Evolutionary conservation across 2,888 invertebrate genomes (phyloP).

Genomic region (Ernsta delagoae): DNA sequence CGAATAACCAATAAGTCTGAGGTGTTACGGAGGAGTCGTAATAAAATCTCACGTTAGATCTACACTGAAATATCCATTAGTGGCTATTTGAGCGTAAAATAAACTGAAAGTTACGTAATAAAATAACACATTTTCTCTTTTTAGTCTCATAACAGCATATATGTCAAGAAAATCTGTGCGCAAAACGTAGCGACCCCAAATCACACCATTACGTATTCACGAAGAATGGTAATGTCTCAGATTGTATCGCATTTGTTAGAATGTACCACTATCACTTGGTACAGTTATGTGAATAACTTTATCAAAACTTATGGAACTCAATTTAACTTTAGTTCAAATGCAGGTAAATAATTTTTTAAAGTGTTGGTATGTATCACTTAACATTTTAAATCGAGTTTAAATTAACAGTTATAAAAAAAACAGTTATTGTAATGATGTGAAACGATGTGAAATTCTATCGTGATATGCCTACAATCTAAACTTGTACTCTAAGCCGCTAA

Average conservation of each 20-base stretch:
- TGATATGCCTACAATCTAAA: too few relatives aligned
- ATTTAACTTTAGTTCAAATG: too few relatives aligned
- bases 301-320: too few relatives aligned
- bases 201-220: constrained; percentile 59
- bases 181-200: constrained; percentile 52
- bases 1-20: constrained; percentile 67
- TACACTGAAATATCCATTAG: constrained; percentile 70
- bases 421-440: too few relatives aligned
- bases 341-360: too few relatives aligned
- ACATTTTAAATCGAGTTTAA: too few relatives aligned
- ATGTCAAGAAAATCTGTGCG: constrained; percentile 53
- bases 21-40: constrained; percentile 64
- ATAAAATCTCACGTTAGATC: constrained; percentile 67
- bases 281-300: not conserved
- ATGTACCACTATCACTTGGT: not conserved
- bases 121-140: constrained; percentile 61
- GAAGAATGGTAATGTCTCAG: constrained; percentile 51
- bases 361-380: too few relatives aligned
- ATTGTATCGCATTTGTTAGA: constrained; percentile 46
- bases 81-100: constrained; percentile 65
- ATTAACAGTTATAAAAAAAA: too few relatives aligned
- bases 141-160: constrained; percentile 54
- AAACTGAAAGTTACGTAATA: constrained; percentile 61
- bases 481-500: too few relatives aligned
- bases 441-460: too few relatives aligned